Conservation (phyloP, 2,888 invertebrate species). For the Invenusta paracnida region DNA sequence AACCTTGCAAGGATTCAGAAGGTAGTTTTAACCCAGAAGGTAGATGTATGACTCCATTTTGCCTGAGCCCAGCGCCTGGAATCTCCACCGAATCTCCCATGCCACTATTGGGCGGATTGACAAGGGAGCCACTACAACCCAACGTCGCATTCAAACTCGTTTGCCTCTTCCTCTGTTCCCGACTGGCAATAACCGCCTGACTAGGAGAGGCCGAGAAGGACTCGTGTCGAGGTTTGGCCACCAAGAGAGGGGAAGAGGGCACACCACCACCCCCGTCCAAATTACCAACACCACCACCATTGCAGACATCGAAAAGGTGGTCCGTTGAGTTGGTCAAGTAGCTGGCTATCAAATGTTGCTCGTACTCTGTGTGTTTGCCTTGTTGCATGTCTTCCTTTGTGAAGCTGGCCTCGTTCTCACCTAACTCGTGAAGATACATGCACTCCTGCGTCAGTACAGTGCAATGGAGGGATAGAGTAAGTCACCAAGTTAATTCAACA, state of each 20-base stretch:
- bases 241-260: neutral
- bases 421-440: slow-evolving; percentile 98
- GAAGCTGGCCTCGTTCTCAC: slow-evolving; percentile 83
- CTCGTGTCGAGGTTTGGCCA: neutral
- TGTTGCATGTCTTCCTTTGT: slow-evolving; percentile 98
- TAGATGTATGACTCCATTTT: neutral
- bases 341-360: slow-evolving; percentile 79
- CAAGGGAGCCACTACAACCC: neutral
- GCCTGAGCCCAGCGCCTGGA: neutral
- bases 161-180: neutral
- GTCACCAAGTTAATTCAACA: no score
- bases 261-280: no score
- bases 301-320: neutral
- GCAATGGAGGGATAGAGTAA: no score
- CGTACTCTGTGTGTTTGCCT: slow-evolving; percentile 93
- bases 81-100: neutral
- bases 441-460: slow-evolving; percentile 98
- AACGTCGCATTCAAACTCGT: neutral
- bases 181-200: neutral
- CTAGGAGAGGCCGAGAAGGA: neutral
- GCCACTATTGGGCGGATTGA: neutral
- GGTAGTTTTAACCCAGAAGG: neutral
- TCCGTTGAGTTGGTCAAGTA: neutral
- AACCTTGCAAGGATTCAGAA: no score
- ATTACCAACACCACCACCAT: neutral